Conservation (phyloP, 2,113 vertebrate genomes). For the Pomatorhinus ruficollis region DNA sequence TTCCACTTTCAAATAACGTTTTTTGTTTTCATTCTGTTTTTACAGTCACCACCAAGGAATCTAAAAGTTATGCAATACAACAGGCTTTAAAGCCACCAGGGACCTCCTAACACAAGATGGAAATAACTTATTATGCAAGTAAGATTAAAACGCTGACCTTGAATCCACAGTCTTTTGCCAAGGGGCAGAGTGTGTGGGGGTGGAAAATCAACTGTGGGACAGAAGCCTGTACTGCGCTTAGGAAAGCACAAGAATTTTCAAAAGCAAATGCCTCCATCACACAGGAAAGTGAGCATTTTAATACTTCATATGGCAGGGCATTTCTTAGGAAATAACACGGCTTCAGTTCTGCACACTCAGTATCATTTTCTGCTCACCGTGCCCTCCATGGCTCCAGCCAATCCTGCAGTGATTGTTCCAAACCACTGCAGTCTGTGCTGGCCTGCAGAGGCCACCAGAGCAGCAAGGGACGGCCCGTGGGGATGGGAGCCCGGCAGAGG, state of each 20-base stretch:
- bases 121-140: slow-evolving; percentile 53
- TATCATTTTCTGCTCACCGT: neutral
- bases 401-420: neutral
- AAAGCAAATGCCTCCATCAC: neutral
- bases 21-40: slow-evolving; percentile 38
- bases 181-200: neutral
- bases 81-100: slow-evolving; percentile 11
- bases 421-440: neutral
- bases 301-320: neutral
- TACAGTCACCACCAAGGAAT: slow-evolving; percentile 47
- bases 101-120: slow-evolving; percentile 18
- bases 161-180: slow-evolving; percentile 26
- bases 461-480: neutral
- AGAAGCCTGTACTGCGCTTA: neutral
- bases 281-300: neutral
- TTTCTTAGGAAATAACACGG: neutral
- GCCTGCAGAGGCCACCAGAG: slow-evolving; percentile 20
- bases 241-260: neutral
- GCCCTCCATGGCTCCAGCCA: too few relatives aligned
- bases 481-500: neutral
- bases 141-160: slow-evolving; percentile 45
- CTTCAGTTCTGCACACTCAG: neutral
- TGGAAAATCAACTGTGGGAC: neutral
- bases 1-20: neutral
- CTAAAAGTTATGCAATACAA: slow-evolving; percentile 32